phyloP scores from a whole-genome alignment of 2,888 invertebrate species.

The Pharmacophagus antenor region DNA sequence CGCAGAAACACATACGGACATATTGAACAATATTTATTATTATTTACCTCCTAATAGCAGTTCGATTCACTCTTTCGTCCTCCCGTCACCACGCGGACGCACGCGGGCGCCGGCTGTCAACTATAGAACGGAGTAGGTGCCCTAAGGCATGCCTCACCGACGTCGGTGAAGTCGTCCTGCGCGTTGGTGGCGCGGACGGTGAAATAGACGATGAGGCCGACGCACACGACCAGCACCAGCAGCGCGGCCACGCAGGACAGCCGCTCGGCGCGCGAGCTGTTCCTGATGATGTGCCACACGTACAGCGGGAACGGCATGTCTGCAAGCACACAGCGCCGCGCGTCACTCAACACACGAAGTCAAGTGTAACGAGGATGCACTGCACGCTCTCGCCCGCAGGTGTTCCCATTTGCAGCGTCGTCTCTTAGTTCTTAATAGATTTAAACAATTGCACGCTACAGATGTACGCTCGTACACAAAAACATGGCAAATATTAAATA shows the following conservation, averaged over 20 bases:
- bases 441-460: no score
- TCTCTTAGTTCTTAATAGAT: no score
- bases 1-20: no score
- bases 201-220: constrained; percentile 50
- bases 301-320: constrained; percentile 56
- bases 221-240: constrained; percentile 39
- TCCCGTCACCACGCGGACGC: no score
- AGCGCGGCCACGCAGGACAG: constrained; percentile 52
- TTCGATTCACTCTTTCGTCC: no score
- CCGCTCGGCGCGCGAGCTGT: constrained; percentile 60
- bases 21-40: no score
- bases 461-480: no score
- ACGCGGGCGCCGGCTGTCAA: no score
- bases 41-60: no score
- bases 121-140: not conserved
- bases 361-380: no score
- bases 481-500: no score
- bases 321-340: constrained; percentile 40
- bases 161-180: constrained; percentile 15
- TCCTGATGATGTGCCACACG: constrained; percentile 54
- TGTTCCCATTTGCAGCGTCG: not conserved
- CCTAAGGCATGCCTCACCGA: constrained; percentile 14
- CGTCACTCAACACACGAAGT: no score
- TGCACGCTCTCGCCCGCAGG: not conserved
- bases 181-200: constrained; percentile 39